Base-by-base conservation (phyloP, 2,113 vertebrate genomes). In the Phainopepla nitens region DNA sequence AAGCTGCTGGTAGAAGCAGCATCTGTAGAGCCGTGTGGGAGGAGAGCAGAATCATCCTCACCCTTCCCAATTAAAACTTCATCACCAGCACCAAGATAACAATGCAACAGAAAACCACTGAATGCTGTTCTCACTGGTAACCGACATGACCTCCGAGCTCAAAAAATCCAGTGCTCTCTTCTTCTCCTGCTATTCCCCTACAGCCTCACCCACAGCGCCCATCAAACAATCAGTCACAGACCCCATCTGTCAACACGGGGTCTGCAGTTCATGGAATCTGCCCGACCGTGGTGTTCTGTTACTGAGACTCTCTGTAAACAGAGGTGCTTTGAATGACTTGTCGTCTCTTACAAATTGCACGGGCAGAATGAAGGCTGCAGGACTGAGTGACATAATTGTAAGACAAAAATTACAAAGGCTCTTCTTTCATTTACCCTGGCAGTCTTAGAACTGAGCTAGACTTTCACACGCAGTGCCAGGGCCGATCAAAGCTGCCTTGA, bases 261-360 rank as follows among this genome's bases (percentile, higher is more conserved):
- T 93, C 88, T 94, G 83, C 78, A 94, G 94, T 96, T 96, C 95
- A 94, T 64, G 94, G 95, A 97, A 95, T 94, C 92, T 93, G 93
- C 93, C 94, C 23, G 58, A 51, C 87, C 51, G 15, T 62, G 77
- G 95, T 93, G 88, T 92, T 81, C 71, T 91, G 33, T 96, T 96
- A 93, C 95, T 33, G 82, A 94, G 94, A 5, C 76, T 94, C 94
- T 91, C 95, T 92, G 82, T 93, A 97, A 95, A 94, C 85, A 96
- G 95, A 94, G 71, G 83, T 75, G 78, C 83, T 96, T 90, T 96
- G 96, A 95, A 93, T 95, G 95, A 95, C 91, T 97, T 87, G 87
- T 85, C 49, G 7, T 95, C 94, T 96, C 94, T 91, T 96, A 95
- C 94, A 89, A 92, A 91, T 72, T 92, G 96, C 89, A 65, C 1